A percentile compares a stretch with the other conserved stretches of the same genome.
phyloP scores from a whole-genome alignment of 2,888 invertebrate genomes.

The Aproaerema taeniolella region DNA sequence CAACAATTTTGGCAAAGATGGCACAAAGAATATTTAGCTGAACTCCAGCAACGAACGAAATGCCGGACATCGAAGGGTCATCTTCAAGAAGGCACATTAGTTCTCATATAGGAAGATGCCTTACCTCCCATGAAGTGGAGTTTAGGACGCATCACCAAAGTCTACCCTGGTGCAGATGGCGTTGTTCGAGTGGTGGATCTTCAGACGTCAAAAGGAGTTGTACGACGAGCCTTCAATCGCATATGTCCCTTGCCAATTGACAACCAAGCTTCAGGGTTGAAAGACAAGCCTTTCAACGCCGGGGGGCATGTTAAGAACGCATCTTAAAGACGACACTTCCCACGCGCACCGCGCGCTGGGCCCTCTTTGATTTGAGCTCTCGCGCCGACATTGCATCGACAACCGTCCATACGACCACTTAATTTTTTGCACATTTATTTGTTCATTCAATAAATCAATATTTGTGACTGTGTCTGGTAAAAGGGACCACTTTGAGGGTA shows the following conservation, averaged over 20 bases:
- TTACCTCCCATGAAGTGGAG: constrained; percentile 17
- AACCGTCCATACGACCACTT: no score
- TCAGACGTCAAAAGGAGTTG: constrained; percentile 9
- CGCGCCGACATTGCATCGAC: no score
- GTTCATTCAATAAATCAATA: no score
- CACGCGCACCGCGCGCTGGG: background rate
- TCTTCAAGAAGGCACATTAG: constrained; percentile 9
- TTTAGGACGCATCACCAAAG: constrained; percentile 6
- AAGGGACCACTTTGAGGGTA: no score
- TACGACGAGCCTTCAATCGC: constrained; percentile 7
- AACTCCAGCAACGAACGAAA: constrained; percentile 16
- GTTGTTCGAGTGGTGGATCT: constrained; percentile 13
- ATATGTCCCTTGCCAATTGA: background rate
- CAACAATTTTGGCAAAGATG: constrained; percentile 16
- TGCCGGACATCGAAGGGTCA: constrained; percentile 9
- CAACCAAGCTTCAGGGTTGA: background rate
- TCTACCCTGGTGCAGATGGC: constrained; percentile 11
- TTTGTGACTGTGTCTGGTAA: no score
- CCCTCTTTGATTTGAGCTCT: no score
- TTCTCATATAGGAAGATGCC: constrained; percentile 15
- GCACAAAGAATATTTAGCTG: constrained; percentile 10
- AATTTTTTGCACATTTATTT: no score
- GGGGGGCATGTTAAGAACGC: constrained; percentile 1
- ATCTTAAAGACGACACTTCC: background rate
- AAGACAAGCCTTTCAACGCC: constrained; percentile 1